phyloP scores from a whole-genome alignment of 2,797 vertebrate species.

The Cuculus canorus region DNA sequence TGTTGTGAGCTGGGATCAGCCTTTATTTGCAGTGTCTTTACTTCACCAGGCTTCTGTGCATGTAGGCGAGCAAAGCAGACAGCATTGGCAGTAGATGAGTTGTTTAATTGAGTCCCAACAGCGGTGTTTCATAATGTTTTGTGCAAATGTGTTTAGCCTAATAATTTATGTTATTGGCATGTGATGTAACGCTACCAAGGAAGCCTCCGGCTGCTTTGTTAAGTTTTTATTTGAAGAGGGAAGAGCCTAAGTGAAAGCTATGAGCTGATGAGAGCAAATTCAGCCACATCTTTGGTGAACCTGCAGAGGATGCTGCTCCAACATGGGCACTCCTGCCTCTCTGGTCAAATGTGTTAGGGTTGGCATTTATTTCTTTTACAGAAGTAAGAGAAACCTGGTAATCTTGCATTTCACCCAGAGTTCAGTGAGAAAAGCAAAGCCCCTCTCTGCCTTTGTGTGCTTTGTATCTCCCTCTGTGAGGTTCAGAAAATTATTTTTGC shows the following conservation, averaged over 20 bases:
- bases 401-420: background rate
- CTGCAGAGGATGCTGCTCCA: background rate
- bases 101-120: background rate
- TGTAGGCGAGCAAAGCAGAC: background rate
- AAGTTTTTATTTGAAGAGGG: background rate
- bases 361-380: background rate
- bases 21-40: background rate
- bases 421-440: background rate
- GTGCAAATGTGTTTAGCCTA: background rate
- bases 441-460: background rate
- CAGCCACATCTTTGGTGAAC: rapidly evolving
- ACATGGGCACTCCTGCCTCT: background rate
- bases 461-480: background rate
- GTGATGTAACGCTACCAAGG: background rate
- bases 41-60: background rate
- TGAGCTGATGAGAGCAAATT: background rate
- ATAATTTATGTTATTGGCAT: background rate
- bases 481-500: background rate
- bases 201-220: background rate
- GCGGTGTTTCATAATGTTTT: background rate
- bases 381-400: background rate
- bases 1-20: background rate
- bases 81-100: background rate
- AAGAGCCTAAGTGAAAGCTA: background rate
- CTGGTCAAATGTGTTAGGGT: background rate